Evolutionary conservation across 2,888 invertebrate species (phyloP), one percentile per base, ranked within the genome.

Genomic region (Vanessa cardui): DNA sequence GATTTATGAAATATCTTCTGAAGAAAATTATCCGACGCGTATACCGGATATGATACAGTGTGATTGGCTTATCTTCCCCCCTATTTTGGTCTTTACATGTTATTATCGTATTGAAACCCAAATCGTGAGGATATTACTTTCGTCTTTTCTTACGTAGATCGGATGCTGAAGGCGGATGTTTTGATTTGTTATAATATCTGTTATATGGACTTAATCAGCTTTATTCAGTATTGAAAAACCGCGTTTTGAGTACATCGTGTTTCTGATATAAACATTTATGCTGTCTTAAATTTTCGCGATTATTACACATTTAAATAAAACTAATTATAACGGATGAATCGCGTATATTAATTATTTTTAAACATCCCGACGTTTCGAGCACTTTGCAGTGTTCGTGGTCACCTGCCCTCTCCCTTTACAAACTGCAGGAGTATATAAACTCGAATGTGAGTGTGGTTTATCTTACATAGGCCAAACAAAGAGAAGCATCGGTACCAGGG

Each of bases 51-150:
- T 82, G 81, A 81, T 84, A 84, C 84, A 84, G 84, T 83, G 78
- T 86, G 84, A 88, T 87, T 85, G 84, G 75, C 83, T 84, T 83
- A 83, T 85, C 81, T 83, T 79, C 80, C 78, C 39, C 80, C 78
- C 74, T 83, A 80, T 83, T 81, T 81, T 79, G 81, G 76, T 84
- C 82, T 84, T 83, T 83, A 84, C 86, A 83, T 82, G 81, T 81
- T 85, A 84, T 87, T 86, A 86, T 82, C 80, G 77, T 80, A 80
- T 83, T 83, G 79, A 81, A 81, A 83, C 80, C 80, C 82, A 79
- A 78, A 80, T 81, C 69, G 63, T 62, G 68, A 72, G 69, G 69
- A 71, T 73, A 72, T 74, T 71, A 65, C 68, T 71, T 67, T 72
- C 66, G 66, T 64, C 67, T 72, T 66, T 72, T 71, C 59, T 64